Evolutionary conservation across 2,113 vertebrate genomes (phyloP).

Genomic region (Acanthochromis polyacanthus): DNA sequence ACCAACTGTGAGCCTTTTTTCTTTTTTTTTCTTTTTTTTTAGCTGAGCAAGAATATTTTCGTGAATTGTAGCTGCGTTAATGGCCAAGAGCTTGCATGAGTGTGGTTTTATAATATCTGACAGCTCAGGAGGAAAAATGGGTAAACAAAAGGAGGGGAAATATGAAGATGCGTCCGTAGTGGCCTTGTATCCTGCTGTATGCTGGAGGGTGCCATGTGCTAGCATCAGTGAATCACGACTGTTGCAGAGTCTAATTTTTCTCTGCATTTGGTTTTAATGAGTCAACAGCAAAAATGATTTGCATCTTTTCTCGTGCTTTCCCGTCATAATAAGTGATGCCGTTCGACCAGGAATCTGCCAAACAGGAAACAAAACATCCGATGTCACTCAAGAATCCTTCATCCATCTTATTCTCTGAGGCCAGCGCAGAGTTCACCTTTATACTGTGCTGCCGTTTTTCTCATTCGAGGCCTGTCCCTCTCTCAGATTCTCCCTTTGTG

Average conservation of each 20-base stretch:
- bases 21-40: background rate
- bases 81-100: conserved; percentile 40
- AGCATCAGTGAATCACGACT: conserved; percentile 25
- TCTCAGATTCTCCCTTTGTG: conserved; percentile 2
- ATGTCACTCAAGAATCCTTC: background rate
- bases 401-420: background rate
- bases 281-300: conserved; percentile 8
- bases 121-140: conserved; percentile 49
- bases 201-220: background rate
- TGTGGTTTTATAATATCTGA: conserved; percentile 53
- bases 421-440: background rate
- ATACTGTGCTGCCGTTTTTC: background rate
- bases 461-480: background rate
- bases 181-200: conserved; percentile 4
- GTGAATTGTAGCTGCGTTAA: conserved; percentile 41
- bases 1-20: conserved; percentile 5
- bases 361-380: conserved; percentile 11
- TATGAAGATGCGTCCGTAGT: conserved; percentile 1
- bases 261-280: background rate
- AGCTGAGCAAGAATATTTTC: conserved; percentile 16
- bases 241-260: background rate
- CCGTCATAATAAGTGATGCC: background rate
- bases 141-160: conserved; percentile 45
- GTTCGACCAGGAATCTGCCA: background rate
- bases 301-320: background rate